Evolutionary conservation across 2,113 vertebrate species (phyloP).

Genomic region (Dicerorhinus sumatrensis): DNA sequence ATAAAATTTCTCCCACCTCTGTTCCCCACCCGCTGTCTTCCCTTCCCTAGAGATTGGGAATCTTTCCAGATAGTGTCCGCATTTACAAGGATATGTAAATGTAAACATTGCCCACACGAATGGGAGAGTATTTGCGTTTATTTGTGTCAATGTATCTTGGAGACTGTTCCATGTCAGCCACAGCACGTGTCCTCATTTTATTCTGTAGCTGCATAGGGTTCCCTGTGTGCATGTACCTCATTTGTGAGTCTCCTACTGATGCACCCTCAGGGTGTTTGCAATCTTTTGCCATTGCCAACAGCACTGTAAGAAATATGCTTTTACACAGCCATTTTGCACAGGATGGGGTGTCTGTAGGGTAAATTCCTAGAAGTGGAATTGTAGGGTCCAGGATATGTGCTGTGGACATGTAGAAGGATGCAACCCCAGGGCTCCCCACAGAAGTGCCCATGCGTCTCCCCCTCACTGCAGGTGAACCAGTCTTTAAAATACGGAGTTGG

Average conservation of each 20-base stretch:
- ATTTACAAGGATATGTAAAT: background rate
- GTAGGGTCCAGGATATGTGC: background rate
- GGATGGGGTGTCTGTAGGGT: background rate
- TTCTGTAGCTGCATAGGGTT: background rate
- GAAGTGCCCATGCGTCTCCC: rapidly evolving
- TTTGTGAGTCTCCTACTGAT: background rate
- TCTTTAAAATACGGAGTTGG: background rate
- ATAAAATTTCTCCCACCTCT: background rate
- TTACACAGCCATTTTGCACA: background rate
- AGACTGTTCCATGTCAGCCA: background rate
- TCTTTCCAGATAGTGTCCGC: background rate
- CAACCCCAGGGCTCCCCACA: background rate
- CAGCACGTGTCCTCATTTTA: rapidly evolving
- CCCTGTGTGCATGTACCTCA: background rate
- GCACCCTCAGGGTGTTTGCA: background rate
- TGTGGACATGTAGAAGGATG: background rate
- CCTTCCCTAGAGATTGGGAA: background rate
- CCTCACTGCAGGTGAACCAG: background rate
- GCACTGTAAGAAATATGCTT: background rate
- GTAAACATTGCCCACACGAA: background rate
- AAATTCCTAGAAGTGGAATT: background rate
- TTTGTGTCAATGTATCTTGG: background rate
- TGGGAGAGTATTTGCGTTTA: background rate
- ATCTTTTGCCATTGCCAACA: rapidly evolving
- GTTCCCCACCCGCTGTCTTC: background rate